Percentiles rank a stretch among this genome's conserved stretches.
Conservation (phyloP, 2,888 invertebrate genomes). For the Crepidodera aurea region DNA sequence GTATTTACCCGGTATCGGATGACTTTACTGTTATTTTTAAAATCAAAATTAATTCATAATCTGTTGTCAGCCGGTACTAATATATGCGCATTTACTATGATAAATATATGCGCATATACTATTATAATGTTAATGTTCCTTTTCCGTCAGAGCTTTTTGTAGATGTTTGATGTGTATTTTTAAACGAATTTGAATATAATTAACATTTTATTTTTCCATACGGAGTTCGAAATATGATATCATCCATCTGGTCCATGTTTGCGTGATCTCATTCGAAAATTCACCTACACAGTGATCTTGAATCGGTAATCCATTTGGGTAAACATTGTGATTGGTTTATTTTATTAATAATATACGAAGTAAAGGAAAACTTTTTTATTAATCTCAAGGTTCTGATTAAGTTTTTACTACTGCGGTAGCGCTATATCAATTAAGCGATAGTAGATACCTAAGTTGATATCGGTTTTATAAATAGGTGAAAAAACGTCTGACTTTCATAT, state of each 20-base stretch:
- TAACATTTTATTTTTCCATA: slow-evolving; percentile 13
- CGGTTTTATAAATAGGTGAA: too few species aligned
- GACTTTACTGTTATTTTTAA: too few species aligned
- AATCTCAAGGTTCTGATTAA: too few species aligned
- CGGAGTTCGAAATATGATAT: background rate
- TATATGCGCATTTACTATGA: too few species aligned
- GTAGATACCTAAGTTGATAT: too few species aligned
- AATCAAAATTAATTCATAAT: too few species aligned
- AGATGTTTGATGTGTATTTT: slow-evolving; percentile 2
- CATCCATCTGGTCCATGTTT: slow-evolving; percentile 10
- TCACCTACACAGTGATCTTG: background rate
- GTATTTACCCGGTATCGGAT: too few species aligned
- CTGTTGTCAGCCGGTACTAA: too few species aligned
- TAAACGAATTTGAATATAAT: slow-evolving; percentile 18
- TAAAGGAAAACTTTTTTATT: too few species aligned
- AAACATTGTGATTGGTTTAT: background rate
- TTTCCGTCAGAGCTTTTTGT: background rate
- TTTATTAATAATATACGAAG: background rate
- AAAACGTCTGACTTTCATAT: too few species aligned
- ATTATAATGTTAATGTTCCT: background rate
- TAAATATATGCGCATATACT: background rate
- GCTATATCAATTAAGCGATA: too few species aligned
- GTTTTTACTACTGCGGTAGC: too few species aligned
- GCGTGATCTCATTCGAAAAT: slow-evolving; percentile 2
- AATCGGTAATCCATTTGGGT: background rate